These are phyloP conservation scores for Acromyrmex charruanus DNA, from an alignment of 1,140 invertebrate species.

Conservation along the genomic window DNA sequence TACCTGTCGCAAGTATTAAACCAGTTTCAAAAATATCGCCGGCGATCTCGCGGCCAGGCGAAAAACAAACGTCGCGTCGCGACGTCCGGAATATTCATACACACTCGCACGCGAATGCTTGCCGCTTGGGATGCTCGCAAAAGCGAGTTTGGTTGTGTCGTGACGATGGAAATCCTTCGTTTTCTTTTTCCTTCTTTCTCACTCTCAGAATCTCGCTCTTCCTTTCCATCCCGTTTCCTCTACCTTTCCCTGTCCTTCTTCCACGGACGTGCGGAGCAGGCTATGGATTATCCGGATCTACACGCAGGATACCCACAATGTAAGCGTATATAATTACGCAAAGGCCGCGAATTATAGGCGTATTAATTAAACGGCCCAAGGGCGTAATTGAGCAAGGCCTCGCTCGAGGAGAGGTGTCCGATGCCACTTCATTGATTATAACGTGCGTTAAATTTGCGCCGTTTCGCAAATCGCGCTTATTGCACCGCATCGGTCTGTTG, in stretches of 20 bases:
- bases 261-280: neutral
- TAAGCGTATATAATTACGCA: constrained; percentile 65
- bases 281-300: constrained; percentile 58
- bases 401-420: constrained; percentile 64
- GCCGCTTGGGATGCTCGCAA: constrained; percentile 23
- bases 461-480: constrained; percentile 42
- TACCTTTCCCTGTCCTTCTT: neutral
- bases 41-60: constrained; percentile 41
- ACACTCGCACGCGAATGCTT: neutral
- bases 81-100: neutral
- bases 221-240: neutral
- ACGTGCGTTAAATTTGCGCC: constrained; percentile 67
- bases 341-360: constrained; percentile 65
- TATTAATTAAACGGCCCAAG: constrained; percentile 66
- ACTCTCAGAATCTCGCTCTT: constrained; percentile 7
- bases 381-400: constrained; percentile 51
- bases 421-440: constrained; percentile 75
- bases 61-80: constrained; percentile 50
- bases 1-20: constrained; percentile 56
- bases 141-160: constrained; percentile 13
- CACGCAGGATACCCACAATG: constrained; percentile 46
- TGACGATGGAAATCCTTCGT: constrained; percentile 27
- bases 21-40: constrained; percentile 58
- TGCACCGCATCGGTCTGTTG: constrained; percentile 1
- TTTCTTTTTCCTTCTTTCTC: constrained; percentile 16